Conservation (phyloP, 2,113 vertebrate genomes). For the Struthidea cinerea region DNA sequence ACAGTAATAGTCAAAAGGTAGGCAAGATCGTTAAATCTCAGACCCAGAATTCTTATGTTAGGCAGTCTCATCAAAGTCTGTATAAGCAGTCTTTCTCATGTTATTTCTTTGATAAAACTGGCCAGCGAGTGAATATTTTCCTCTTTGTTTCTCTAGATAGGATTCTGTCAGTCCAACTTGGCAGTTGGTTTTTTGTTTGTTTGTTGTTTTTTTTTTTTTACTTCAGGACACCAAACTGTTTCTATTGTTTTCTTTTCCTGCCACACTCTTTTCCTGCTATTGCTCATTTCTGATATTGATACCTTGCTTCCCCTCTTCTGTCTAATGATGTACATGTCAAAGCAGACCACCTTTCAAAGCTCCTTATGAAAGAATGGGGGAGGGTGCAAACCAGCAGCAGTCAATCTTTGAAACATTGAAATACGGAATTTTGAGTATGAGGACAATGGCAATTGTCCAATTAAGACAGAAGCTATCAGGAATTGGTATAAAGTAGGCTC, state of each 20-base stretch:
- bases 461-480: conserved; percentile 27
- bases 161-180: neutral
- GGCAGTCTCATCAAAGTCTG: neutral
- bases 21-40: neutral
- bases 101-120: conserved; percentile 14
- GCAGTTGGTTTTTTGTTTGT: neutral
- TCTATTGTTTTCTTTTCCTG: conserved; percentile 54
- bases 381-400: conserved; percentile 34
- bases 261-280: conserved; percentile 5
- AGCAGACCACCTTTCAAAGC: conserved; percentile 63
- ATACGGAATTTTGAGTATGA: neutral
- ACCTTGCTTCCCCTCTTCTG: conserved; percentile 41
- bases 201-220: neutral
- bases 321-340: conserved; percentile 61
- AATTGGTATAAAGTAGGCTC: neutral
- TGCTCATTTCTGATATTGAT: conserved; percentile 60
- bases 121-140: neutral
- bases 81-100: neutral
- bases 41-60: neutral
- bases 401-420: conserved; percentile 53
- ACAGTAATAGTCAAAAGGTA: neutral
- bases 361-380: conserved; percentile 39
- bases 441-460: conserved; percentile 51
- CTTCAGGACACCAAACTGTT: conserved; percentile 25
- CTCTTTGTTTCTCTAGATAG: neutral